Evolutionary conservation across 2,113 vertebrate species (phyloP), one percentile per base, ranked within the genome.

Genomic region (Catharus bicknelli): DNA sequence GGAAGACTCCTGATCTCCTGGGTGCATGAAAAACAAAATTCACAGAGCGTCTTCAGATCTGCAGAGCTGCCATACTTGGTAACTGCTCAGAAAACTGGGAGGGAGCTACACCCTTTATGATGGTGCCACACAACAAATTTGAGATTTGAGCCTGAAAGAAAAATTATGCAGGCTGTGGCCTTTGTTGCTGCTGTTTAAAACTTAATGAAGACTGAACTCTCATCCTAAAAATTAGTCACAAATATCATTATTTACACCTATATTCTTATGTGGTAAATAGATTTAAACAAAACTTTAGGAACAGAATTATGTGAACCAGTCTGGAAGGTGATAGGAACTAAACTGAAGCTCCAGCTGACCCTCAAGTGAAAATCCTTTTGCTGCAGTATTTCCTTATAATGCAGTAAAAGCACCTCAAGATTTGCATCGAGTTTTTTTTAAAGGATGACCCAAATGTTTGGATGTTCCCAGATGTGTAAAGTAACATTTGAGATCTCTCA

Each of bases 351-450:
- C 45, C 42, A 61, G 30, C 42, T 25, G 16, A 79, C 13, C 30
- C 26, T 32, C 34, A 63, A 85, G 75, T 32, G 23, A 50, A 83
- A 80, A 11, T 27, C 11, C 29, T 86, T 90, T 73, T 68, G 13
- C 22, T 62, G 16, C 51, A 64, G 7, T 43, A 30, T 90, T 59
- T 90, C 11, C 54, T 43, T 20, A 7, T 10, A 29, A 12, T 26
- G 11, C 13, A 57, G 3, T 61, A 69, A 68, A 92, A 90, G 5
- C 12, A n/a, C 13, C 7, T 53, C 20, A 27, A 75, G 12, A 12
- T 68, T 19, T 26, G 9, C 40, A 48, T 0, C 0, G 0, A 5
- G 0, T 20, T 80, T 80, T 80, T 83, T 83, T 45, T 16, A 80
- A 83, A 77, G 27, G 9, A 9, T 82, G 11, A 74, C 45, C 16